Percentiles rank a stretch among this genome's conserved stretches.
phyloP scores from a whole-genome alignment of 2,797 vertebrate genomes.

The Cirrhinus mrigala region DNA sequence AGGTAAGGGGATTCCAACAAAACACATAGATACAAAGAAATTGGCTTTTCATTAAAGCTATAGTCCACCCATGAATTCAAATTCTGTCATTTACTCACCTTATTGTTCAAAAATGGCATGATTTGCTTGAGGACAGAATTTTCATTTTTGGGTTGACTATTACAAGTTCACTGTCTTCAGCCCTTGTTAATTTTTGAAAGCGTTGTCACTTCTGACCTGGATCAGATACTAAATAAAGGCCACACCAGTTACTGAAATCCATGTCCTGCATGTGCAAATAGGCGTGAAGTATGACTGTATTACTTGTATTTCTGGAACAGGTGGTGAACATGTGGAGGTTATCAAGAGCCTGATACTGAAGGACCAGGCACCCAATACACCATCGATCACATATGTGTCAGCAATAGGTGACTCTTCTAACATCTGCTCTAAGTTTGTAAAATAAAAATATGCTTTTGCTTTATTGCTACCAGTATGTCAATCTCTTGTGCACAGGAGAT shows the following conservation, averaged over 20 bases:
- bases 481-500: slow-evolving; percentile 49
- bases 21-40: not conserved
- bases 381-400: slow-evolving; percentile 79
- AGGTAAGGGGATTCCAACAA: slow-evolving; percentile 22
- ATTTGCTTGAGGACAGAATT: not conserved
- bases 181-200: too few relatives aligned
- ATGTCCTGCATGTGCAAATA: not conserved
- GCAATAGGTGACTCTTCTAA: slow-evolving; percentile 80
- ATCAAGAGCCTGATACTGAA: slow-evolving; percentile 71
- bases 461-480: not conserved
- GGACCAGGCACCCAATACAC: slow-evolving; percentile 81
- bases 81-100: not conserved
- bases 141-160: not conserved
- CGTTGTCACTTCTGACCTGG: not conserved
- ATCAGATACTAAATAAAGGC: not conserved
- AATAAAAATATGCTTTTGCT: not conserved
- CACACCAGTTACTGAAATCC: not conserved
- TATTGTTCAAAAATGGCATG: too few relatives aligned
- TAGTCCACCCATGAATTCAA: not conserved
- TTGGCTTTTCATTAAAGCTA: not conserved
- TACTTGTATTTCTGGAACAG: slow-evolving; percentile 65
- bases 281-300: not conserved
- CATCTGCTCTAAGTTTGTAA: not conserved
- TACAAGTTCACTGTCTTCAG: too few relatives aligned
- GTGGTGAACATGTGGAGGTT: slow-evolving; percentile 73